phyloP scores from a whole-genome alignment of 2,888 invertebrate species.

The Drosophila lacicola region DNA sequence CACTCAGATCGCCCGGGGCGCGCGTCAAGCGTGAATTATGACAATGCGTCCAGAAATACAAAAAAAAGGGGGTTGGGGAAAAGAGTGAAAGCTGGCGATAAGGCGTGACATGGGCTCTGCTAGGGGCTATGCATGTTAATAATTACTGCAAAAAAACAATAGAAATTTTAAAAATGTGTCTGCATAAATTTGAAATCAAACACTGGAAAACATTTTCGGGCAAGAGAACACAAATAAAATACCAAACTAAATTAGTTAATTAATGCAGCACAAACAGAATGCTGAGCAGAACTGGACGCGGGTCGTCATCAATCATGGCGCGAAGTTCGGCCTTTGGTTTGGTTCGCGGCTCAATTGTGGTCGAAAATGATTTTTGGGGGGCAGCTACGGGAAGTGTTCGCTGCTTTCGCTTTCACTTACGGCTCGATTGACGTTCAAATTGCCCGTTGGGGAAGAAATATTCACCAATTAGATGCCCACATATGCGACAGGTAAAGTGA shows the following conservation, averaged over 20 bases:
- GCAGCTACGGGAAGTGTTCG: constrained; percentile 15
- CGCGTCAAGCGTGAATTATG: constrained; percentile 70
- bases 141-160: constrained; percentile 60
- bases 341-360: constrained; percentile 47
- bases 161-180: constrained; percentile 37
- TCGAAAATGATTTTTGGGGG: constrained; percentile 20
- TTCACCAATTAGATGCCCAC: constrained; percentile 76
- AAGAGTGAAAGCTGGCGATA: constrained; percentile 75
- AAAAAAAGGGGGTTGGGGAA: constrained; percentile 10
- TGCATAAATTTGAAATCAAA: constrained; percentile 62
- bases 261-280: constrained; percentile 66
- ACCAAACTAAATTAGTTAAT: constrained; percentile 79
- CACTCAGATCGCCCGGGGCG: constrained; percentile 24
- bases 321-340: constrained; percentile 21
- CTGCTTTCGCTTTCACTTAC: constrained; percentile 70
- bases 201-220: constrained; percentile 34
- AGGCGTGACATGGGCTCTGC: constrained; percentile 49
- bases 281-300: constrained; percentile 50
- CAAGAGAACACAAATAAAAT: constrained; percentile 54
- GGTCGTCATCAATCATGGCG: constrained; percentile 71
- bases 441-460: constrained; percentile 56
- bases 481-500: constrained; percentile 70
- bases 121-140: constrained; percentile 57
- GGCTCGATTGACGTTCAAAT: constrained; percentile 62
- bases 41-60: constrained; percentile 48